A percentile compares a stretch with the other conserved stretches of the same genome.
These are phyloP conservation scores for Charaxes varanes DNA, from an alignment of 1,140 invertebrate genomes.

Conservation along the genomic window DNA sequence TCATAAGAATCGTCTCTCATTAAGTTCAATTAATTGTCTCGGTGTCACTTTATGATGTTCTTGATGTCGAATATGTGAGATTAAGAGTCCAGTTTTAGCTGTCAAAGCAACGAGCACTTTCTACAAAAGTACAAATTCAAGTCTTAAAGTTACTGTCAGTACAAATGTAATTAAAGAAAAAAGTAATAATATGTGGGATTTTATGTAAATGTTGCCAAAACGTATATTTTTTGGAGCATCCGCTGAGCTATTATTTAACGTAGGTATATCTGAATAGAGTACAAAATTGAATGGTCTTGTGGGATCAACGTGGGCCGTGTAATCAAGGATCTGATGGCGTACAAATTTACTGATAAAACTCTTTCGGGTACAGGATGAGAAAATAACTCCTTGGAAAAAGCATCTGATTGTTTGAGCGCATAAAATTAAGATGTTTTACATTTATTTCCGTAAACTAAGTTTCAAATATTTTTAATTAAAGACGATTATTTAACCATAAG, in stretches of 20 bases:
- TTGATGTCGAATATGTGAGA: slow-evolving; percentile 29
- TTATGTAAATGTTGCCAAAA: slow-evolving; percentile 72
- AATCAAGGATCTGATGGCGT: no score
- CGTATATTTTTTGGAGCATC: slow-evolving; percentile 64
- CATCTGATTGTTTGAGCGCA: no score
- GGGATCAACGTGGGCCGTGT: no score
- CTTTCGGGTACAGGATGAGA: no score
- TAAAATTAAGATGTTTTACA: no score
- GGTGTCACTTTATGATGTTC: slow-evolving; percentile 44
- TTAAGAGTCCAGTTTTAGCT: slow-evolving; percentile 31
- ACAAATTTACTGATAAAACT: no score
- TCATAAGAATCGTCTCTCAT: slow-evolving; percentile 31
- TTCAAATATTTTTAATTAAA: no score
- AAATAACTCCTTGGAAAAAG: no score
- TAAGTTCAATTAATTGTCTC: slow-evolving; percentile 46
- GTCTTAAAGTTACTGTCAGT: slow-evolving; percentile 70
- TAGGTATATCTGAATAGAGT: slow-evolving; percentile 52
- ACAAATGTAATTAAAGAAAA: slow-evolving; percentile 66
- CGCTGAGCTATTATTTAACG: slow-evolving; percentile 48
- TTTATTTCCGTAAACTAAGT: no score
- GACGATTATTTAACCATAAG: no score
- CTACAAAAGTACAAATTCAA: slow-evolving; percentile 73
- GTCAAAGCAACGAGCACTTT: slow-evolving; percentile 56
- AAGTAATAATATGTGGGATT: slow-evolving; percentile 46
- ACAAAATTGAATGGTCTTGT: slow-evolving; percentile 41